A percentile compares a stretch with the other conserved stretches of the same genome.
Evolutionary conservation across 2,888 invertebrate species (phyloP).

Genomic region (Drosophila kanekoi): DNA sequence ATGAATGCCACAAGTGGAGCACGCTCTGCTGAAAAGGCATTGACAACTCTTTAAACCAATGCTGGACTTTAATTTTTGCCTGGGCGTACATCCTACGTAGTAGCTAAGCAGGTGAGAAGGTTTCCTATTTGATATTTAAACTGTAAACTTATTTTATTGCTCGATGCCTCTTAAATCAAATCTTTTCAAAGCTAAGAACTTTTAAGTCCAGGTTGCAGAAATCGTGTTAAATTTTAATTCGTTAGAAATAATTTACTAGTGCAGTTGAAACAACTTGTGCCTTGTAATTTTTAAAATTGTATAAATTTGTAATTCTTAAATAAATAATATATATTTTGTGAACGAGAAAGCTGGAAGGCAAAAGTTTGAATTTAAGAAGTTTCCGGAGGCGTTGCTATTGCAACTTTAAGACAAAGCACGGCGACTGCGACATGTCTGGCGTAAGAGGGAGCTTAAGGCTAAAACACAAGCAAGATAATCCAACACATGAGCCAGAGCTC

Average conservation of each 20-base stretch:
- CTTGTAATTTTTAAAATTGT: neutral
- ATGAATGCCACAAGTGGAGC: conserved; percentile 66
- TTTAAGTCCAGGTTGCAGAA: too few relatives aligned
- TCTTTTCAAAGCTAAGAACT: too few relatives aligned
- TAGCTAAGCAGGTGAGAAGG: neutral
- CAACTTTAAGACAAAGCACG: conserved; percentile 46
- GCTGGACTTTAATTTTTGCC: conserved; percentile 1
- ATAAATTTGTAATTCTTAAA: conserved; percentile 1
- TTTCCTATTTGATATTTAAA: too few relatives aligned
- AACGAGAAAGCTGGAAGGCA: conserved; percentile 27
- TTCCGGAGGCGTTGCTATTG: conserved; percentile 9
- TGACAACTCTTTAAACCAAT: conserved; percentile 55
- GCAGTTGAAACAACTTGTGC: too few relatives aligned
- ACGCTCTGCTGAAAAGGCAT: conserved; percentile 36
- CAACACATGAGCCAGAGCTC: conserved; percentile 58
- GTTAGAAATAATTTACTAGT: too few relatives aligned
- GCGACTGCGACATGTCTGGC: conserved; percentile 43
- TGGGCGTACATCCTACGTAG: neutral
- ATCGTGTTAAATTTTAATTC: too few relatives aligned
- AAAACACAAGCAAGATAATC: conserved; percentile 63
- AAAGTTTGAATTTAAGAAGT: conserved; percentile 46
- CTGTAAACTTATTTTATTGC: too few relatives aligned
- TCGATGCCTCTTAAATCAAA: too few relatives aligned
- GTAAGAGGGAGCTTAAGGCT: conserved; percentile 57
- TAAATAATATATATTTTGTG: conserved; percentile 12